Evolutionary conservation across 1,140 invertebrate species (phyloP), one percentile per base, ranked within the genome.

Genomic region (Trichonephila inaurata): DNA sequence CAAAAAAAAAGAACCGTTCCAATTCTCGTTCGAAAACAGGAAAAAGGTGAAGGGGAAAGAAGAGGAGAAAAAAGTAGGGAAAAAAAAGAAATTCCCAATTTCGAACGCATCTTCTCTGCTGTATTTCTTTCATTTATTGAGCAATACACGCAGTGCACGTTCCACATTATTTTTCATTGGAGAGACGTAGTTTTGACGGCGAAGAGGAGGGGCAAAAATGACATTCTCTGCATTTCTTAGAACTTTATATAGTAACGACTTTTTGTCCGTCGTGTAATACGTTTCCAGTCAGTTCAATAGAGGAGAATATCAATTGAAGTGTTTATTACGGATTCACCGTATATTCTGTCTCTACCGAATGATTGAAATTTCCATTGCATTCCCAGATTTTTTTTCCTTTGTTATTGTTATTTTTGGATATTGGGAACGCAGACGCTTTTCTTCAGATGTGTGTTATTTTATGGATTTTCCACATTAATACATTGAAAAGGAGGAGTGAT

Each of bases 111-210:
- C 86, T 66, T 64, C 86, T 40, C 33, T 60, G 58, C 18, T 40
- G 62, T 64, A 88, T 66, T 88, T 88, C 86, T 88, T 88, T 66
- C 86, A 88, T 61, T 69, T 88, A 88, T 66, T 66, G 60, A 66
- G 86, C 86, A 88, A 88, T 66, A 88, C 86, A 88, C 86, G 33
- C 62, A 40, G 86, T n/a, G 62, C 86, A 88, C 86, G 86, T 88
- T 88, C 62, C 61, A 66, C 86, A 66, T 88, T 88, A 88, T 88
- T 88, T 88, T 88, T 62, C 86, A 88, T 88, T 88, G 86, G 16
- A 60, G 21, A 33, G 10, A 8, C 7, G 51, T 51, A 51, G 44
- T 51, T 51, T 24, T 14, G 60, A 33, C 18, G 10, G 62, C 7
- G 19, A 24, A 33, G 18, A 21, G 6, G 40, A n/a, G 18, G 28